phyloP scores from a whole-genome alignment of 2,888 invertebrate species.

The Nomada lathburiana region DNA sequence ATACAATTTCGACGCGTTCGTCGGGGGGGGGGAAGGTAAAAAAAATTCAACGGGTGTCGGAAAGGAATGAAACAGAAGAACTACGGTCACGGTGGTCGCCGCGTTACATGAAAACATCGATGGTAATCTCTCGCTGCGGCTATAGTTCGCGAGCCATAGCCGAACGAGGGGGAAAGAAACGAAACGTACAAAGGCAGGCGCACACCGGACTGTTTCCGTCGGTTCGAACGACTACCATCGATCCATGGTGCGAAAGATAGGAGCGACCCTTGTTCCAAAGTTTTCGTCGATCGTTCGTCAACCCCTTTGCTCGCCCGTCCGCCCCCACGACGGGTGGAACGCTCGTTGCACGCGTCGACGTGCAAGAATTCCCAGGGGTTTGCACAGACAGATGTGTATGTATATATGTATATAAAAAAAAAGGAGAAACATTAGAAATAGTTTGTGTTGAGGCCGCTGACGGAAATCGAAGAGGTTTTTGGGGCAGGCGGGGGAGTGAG shows the following conservation, averaged over 20 bases:
- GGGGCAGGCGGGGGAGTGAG: neutral
- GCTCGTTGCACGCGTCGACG: neutral
- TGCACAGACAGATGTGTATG: neutral
- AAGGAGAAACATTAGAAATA: no score
- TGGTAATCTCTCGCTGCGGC: no score
- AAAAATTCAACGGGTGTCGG: neutral
- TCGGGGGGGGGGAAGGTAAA: neutral
- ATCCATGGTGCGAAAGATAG: constrained; percentile 46
- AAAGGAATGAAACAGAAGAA: neutral
- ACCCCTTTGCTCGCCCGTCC: neutral
- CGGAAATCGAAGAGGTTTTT: neutral
- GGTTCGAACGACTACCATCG: neutral
- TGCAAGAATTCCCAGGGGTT: constrained; percentile 3
- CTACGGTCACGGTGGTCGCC: neutral
- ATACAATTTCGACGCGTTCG: no score
- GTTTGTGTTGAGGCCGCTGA: constrained; percentile 5
- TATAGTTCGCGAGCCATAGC: no score
- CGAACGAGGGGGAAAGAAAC: no score
- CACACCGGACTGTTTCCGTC: no score
- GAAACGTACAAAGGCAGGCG: no score
- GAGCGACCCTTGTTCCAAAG: neutral
- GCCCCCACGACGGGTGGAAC: neutral
- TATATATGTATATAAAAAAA: neutral
- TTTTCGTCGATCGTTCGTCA: constrained; percentile 4
- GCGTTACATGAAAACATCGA: neutral